Percentiles rank a stretch among this genome's conserved stretches.
phyloP scores from a whole-genome alignment of 2,113 vertebrate species.

The Gulo gulo region DNA sequence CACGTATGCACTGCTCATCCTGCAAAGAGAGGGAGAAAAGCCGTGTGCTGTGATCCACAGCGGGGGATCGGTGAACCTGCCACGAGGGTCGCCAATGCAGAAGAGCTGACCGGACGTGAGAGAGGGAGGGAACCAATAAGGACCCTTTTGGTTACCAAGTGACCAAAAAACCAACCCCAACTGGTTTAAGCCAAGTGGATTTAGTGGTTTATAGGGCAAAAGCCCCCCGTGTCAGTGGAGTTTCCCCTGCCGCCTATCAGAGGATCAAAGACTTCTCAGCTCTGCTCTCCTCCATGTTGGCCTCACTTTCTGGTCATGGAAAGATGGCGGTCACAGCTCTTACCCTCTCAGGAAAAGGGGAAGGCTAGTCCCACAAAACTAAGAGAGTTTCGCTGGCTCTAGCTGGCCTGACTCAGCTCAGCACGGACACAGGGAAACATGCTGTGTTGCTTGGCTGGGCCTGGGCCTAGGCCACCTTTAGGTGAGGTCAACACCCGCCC shows the following conservation, averaged over 20 bases:
- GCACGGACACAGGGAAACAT: background rate
- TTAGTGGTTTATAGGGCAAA: background rate
- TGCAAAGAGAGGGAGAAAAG: background rate
- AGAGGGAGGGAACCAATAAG: background rate
- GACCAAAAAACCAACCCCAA: background rate
- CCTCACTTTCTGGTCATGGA: background rate
- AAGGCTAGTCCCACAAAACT: background rate
- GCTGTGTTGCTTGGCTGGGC: background rate
- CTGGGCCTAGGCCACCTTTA: background rate
- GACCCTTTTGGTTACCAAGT: background rate
- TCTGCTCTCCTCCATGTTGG: background rate
- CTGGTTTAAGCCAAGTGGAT: background rate
- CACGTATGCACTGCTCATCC: background rate
- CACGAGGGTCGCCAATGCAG: background rate
- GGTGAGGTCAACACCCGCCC: background rate
- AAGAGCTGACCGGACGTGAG: rapidly evolving
- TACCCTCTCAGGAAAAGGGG: background rate
- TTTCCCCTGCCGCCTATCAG: background rate
- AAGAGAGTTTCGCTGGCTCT: background rate
- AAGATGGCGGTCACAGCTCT: background rate
- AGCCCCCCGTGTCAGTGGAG: background rate
- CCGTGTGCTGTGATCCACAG: background rate
- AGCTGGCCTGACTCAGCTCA: background rate
- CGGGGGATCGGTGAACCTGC: background rate
- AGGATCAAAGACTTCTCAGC: background rate